These are phyloP conservation scores for Pseudococcus longispinus DNA, from an alignment of 2,888 invertebrate species.

Conservation along the genomic window DNA sequence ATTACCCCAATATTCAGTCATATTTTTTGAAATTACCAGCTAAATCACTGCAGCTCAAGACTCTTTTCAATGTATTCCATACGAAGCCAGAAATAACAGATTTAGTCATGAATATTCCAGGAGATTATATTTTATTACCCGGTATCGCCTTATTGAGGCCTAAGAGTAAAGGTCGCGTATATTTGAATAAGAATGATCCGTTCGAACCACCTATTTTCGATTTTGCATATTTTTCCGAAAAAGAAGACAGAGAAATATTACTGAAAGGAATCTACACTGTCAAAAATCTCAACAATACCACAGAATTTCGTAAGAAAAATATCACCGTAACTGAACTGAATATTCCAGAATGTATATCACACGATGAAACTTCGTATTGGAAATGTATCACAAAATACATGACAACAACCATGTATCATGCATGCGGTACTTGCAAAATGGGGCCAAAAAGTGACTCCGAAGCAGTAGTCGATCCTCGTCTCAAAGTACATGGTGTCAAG, in stretches of 20 bases:
- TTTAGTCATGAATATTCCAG: constrained; percentile 4
- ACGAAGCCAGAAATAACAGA: constrained; percentile 19
- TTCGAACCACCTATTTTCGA: not conserved
- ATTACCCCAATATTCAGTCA: constrained; percentile 32
- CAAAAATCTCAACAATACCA: not conserved
- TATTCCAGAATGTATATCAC: not conserved
- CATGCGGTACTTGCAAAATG: constrained; percentile 46
- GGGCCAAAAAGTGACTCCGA: constrained; percentile 35
- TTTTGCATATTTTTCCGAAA: not conserved
- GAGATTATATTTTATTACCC: constrained; percentile 41
- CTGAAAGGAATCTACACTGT: constrained; percentile 15
- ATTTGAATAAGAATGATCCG: constrained; percentile 11
- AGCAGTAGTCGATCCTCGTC: constrained; percentile 39
- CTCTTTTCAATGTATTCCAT: not conserved
- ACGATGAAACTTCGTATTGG: not conserved
- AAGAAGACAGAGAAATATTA: constrained; percentile 13
- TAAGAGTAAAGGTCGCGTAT: constrained; percentile 34
- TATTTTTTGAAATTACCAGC: constrained; percentile 12
- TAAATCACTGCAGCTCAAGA: not conserved
- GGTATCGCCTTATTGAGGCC: constrained; percentile 10
- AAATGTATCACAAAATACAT: constrained; percentile 33
- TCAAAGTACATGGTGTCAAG: constrained; percentile 26
- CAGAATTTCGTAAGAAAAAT: constrained; percentile 3
- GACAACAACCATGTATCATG: constrained; percentile 34
- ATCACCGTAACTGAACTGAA: constrained; percentile 5